phyloP scores from a whole-genome alignment of 2,888 invertebrate genomes.

The Pollenia angustigena region DNA sequence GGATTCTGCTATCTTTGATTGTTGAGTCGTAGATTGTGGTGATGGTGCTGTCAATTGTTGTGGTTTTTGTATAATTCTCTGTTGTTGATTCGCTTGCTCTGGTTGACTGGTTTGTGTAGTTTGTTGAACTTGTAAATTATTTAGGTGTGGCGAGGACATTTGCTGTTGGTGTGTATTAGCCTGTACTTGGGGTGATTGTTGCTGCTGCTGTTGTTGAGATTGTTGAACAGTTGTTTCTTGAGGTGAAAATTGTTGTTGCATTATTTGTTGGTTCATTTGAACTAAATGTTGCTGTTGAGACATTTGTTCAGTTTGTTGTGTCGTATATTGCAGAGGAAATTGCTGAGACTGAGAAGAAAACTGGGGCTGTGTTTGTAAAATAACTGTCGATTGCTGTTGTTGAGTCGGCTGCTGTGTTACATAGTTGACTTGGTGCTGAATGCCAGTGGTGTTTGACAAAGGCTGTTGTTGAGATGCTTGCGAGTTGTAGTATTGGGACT shows the following conservation, averaged over 20 bases:
- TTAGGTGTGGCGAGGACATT: slow-evolving; percentile 76
- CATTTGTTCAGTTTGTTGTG: slow-evolving; percentile 31
- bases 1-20: slow-evolving; percentile 57
- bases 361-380: slow-evolving; percentile 73
- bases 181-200: background rate
- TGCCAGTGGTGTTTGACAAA: slow-evolving; percentile 56
- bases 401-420: slow-evolving; percentile 74
- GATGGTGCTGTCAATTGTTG: slow-evolving; percentile 69
- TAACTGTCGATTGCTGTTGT: slow-evolving; percentile 72
- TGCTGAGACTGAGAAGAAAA: slow-evolving; percentile 58
- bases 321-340: slow-evolving; percentile 61
- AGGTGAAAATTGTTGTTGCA: slow-evolving; percentile 58
- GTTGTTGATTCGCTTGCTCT: slow-evolving; percentile 33
- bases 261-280: slow-evolving; percentile 79
- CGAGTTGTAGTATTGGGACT: slow-evolving; percentile 59
- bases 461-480: slow-evolving; percentile 53
- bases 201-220: slow-evolving; percentile 45
- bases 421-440: slow-evolving; percentile 66
- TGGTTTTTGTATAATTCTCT: slow-evolving; percentile 28
- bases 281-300: slow-evolving; percentile 71
- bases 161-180: slow-evolving; percentile 50
- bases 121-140: slow-evolving; percentile 58
- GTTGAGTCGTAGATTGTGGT: slow-evolving; percentile 43
- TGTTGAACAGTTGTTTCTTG: slow-evolving; percentile 39
- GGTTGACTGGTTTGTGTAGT: slow-evolving; percentile 75